Percentiles rank a stretch among this genome's conserved stretches.
Evolutionary conservation across 2,113 vertebrate species (phyloP).

Genomic region (Gila orcuttii): DNA sequence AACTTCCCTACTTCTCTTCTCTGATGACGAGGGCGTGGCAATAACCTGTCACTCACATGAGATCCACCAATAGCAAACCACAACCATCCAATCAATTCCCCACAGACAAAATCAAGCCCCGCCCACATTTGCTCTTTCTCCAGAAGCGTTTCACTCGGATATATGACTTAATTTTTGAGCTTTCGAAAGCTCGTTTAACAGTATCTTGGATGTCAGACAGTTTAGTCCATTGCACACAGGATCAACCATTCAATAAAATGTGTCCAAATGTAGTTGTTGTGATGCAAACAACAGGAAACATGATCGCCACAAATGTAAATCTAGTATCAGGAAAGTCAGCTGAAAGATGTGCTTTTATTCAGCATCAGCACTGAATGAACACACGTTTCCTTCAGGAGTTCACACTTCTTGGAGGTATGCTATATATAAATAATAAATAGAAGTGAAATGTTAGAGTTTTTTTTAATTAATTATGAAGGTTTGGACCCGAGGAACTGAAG

Average conservation of each 20-base stretch:
- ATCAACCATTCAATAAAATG: background rate
- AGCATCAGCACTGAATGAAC: background rate
- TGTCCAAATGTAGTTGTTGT: background rate
- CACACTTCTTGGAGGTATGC: background rate
- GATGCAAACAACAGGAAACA: background rate
- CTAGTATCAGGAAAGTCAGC: background rate
- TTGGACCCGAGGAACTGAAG: conserved; percentile 11
- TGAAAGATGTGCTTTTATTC: background rate
- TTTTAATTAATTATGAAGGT: conserved; percentile 1
- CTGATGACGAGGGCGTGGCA: too few relatives aligned
- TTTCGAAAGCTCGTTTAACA: background rate
- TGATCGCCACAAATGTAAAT: background rate
- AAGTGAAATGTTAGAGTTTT: background rate
- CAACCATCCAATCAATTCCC: too few relatives aligned
- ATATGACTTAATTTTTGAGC: too few relatives aligned
- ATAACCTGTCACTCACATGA: too few relatives aligned
- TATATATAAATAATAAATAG: background rate
- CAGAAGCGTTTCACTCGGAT: too few relatives aligned
- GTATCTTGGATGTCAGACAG: background rate
- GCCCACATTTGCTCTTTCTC: too few relatives aligned
- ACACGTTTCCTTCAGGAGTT: background rate
- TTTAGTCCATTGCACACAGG: background rate
- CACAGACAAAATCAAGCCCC: too few relatives aligned
- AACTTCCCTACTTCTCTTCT: too few relatives aligned
- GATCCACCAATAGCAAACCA: too few relatives aligned